Conservation (phyloP, 2,113 vertebrate genomes). For the Salvelinus alpinus region DNA sequence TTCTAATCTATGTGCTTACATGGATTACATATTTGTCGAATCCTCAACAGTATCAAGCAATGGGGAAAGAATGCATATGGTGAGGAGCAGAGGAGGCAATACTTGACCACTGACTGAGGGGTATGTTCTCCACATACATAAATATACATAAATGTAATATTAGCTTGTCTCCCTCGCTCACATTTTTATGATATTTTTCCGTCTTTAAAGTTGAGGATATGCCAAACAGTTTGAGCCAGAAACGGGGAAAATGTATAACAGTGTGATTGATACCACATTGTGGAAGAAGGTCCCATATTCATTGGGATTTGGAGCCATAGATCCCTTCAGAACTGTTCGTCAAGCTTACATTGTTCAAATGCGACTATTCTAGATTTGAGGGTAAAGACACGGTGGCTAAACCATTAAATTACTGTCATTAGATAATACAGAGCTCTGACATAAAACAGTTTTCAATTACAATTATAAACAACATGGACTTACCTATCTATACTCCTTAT, state of each 20-base stretch:
- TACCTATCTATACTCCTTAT: no score
- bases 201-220: background rate
- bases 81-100: background rate
- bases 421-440: background rate
- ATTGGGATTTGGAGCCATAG: background rate
- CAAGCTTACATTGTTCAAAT: constrained; percentile 1
- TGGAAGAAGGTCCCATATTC: background rate
- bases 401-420: background rate
- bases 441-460: background rate
- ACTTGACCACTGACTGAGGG: background rate
- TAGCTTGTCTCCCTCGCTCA: background rate
- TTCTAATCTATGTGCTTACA: background rate
- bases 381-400: background rate
- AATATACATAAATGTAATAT: background rate
- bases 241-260: background rate
- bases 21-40: background rate
- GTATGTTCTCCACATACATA: background rate
- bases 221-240: constrained; percentile 1
- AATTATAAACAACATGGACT: background rate
- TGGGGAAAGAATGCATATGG: no score
- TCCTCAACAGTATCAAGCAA: no score
- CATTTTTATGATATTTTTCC: background rate
- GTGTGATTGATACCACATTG: background rate
- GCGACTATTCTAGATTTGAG: background rate
- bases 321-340: background rate